Conservation (phyloP, 2,113 vertebrate species). For the Halcyon senegalensis region DNA sequence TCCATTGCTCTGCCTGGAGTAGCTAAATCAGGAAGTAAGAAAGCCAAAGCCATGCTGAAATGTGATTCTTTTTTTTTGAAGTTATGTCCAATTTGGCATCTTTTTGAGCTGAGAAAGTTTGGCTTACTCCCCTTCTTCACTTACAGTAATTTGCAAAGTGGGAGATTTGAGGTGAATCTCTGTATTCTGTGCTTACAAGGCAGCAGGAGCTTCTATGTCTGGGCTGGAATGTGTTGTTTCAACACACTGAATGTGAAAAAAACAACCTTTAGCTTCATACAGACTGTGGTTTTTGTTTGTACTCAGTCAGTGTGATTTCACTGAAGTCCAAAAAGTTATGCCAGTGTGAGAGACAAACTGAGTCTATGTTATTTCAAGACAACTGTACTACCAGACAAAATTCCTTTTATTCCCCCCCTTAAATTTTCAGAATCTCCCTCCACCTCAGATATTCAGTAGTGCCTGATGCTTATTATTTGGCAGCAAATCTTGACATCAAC, state of each 20-base stretch:
- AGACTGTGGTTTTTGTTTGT: conserved; percentile 52
- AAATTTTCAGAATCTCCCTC: not conserved
- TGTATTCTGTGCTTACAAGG: conserved; percentile 13
- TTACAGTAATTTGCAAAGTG: conserved; percentile 4
- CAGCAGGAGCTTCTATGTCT: conserved; percentile 2
- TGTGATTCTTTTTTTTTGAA: not conserved
- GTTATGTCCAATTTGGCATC: conserved; percentile 11
- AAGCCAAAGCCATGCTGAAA: not conserved
- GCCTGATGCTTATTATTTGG: not conserved
- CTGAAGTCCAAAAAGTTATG: conserved; percentile 45
- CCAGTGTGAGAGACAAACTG: conserved; percentile 45
- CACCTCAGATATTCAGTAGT: not conserved
- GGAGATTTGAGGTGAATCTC: conserved; percentile 2
- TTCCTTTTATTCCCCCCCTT: not conserved
- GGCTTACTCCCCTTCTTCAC: not conserved
- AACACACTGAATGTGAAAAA: conserved; percentile 42
- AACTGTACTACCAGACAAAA: conserved; percentile 3
- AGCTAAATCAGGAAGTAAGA: not conserved
- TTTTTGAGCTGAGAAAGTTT: not conserved
- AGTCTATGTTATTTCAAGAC: conserved; percentile 54
- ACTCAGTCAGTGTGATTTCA: conserved; percentile 55
- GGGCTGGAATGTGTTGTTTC: conserved; percentile 62
- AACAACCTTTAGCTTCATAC: conserved; percentile 1
- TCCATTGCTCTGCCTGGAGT: not conserved
- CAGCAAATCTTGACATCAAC: not conserved